Base-by-base conservation (phyloP, 2,797 vertebrate species). In the Epinephelus coioides region DNA sequence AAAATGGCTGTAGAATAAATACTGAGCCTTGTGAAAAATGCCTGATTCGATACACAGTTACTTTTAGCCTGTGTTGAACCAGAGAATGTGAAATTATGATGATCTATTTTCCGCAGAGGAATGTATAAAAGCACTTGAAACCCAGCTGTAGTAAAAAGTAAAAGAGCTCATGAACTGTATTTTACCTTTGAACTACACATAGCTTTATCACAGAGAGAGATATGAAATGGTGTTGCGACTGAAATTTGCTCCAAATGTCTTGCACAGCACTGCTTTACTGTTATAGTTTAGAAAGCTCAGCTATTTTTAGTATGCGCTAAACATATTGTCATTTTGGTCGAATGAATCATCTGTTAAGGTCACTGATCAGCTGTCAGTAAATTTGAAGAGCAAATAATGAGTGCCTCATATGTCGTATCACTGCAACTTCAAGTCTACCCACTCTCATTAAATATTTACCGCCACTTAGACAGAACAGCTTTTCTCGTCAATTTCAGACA, bases 361-460 rank as follows among this genome's bases (percentile, higher is more conserved):
- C 53, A 77, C 57, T 64, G 57, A 82, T 83, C 34, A 68, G n/a
- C 67, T 61, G 44, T 81, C 50, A 34, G 15, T 60, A 55, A 0
- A 54, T 74, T 59, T 68, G 17, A 71, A 67, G 38, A 67, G 43
- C 21, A 56, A 69, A 78, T 60, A 76, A 68, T 9, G 6, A 77
- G 73, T 63, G 38, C 7, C 21, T 59, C 14, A 30, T 30, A 40
- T 23, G 34, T 14, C 43, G 38, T 5, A 69, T 79, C 56, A 57
- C 50, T 30, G 25, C 59, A 76, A 19, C 49, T 61, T 69, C 53
- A 23, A 56, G 53, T 75, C 68, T 51, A 51, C 50, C 64, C 8
- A 9, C 60, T 54, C 14, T 47, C 46, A 66, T 86, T 76, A 83
- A 86, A 82, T 75, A 88, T 87, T 78, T 67, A 72, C 30, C 55